A percentile compares a stretch with the other conserved stretches of the same genome.
These are phyloP conservation scores for Halictus ligatus DNA, from an alignment of 2,888 invertebrate species.

Conservation along the genomic window DNA sequence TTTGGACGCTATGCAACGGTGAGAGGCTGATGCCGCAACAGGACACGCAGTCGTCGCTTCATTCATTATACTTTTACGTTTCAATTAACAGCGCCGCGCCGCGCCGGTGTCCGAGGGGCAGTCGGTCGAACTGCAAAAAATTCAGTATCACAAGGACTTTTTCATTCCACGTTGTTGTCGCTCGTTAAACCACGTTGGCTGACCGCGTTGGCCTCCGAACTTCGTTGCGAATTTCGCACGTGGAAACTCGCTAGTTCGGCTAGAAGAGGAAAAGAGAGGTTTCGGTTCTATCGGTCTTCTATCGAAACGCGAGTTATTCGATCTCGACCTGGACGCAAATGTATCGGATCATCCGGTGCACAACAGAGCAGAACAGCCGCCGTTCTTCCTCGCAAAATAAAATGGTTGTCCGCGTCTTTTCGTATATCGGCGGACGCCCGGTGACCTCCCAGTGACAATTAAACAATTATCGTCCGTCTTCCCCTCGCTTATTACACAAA, in stretches of 20 bases:
- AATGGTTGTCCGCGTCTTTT: background rate
- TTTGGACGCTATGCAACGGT: background rate
- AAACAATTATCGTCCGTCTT: constrained; percentile 58
- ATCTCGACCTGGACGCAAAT: background rate
- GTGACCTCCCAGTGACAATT: constrained; percentile 64
- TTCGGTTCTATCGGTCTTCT: background rate
- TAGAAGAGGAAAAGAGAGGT: background rate
- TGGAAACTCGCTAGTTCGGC: background rate
- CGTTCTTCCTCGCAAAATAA: background rate
- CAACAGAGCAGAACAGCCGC: background rate
- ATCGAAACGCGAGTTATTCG: no score
- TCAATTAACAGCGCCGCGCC: constrained; percentile 64
- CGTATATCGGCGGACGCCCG: constrained; percentile 2
- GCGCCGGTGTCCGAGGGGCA: background rate
- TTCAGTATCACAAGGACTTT: constrained; percentile 70
- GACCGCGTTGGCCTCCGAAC: constrained; percentile 20
- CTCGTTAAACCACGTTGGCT: constrained; percentile 66
- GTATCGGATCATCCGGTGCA: background rate
- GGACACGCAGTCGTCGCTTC: constrained; percentile 48
- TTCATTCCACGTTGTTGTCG: constrained; percentile 73
- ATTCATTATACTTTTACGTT: constrained; percentile 69
- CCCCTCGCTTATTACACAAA: constrained; percentile 43
- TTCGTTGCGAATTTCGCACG: constrained; percentile 36
- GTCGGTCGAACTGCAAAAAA: constrained; percentile 43
- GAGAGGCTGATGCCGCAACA: background rate